A percentile compares a stretch with the other conserved stretches of the same genome.
phyloP scores from a whole-genome alignment of 1,140 invertebrate genomes.

The Centruroides sculpturatus region DNA sequence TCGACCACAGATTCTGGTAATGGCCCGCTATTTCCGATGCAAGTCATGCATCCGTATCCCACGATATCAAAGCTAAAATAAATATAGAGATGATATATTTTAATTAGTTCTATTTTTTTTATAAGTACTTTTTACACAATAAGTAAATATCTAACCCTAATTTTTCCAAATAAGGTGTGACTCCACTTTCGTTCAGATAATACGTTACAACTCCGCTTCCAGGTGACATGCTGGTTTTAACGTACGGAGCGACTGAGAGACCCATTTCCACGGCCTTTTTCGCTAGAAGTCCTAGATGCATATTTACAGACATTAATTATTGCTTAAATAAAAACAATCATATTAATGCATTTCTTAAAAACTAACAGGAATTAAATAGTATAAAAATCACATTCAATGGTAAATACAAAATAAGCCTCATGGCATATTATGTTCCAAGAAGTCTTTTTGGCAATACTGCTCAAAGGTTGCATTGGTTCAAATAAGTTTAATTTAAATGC shows the following conservation, averaged over 20 bases:
- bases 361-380: too few relatives aligned
- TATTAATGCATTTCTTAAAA: too few relatives aligned
- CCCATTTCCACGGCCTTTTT: conserved; percentile 90
- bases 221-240: conserved; percentile 92
- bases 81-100: neutral
- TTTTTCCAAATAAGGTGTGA: conserved; percentile 67
- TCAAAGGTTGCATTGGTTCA: too few relatives aligned
- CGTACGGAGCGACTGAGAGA: conserved; percentile 72
- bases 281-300: conserved; percentile 59
- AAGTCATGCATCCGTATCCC: conserved; percentile 98
- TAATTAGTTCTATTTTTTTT: too few relatives aligned
- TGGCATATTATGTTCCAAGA: too few relatives aligned
- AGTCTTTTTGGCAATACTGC: too few relatives aligned
- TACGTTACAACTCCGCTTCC: conserved; percentile 96
- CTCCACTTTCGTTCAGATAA: conserved; percentile 76
- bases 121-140: conserved; percentile 1
- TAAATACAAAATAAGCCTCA: too few relatives aligned
- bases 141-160: conserved; percentile 42
- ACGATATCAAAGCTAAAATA: conserved; percentile 60
- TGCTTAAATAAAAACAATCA: too few relatives aligned
- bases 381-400: too few relatives aligned
- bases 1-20: conserved; percentile 78
- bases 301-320: too few relatives aligned
- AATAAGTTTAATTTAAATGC: too few relatives aligned
- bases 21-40: conserved; percentile 94